Evolutionary conservation across 1,140 invertebrate genomes (phyloP), one percentile per base, ranked within the genome.

Genomic region (Drosophila sucinea): DNA sequence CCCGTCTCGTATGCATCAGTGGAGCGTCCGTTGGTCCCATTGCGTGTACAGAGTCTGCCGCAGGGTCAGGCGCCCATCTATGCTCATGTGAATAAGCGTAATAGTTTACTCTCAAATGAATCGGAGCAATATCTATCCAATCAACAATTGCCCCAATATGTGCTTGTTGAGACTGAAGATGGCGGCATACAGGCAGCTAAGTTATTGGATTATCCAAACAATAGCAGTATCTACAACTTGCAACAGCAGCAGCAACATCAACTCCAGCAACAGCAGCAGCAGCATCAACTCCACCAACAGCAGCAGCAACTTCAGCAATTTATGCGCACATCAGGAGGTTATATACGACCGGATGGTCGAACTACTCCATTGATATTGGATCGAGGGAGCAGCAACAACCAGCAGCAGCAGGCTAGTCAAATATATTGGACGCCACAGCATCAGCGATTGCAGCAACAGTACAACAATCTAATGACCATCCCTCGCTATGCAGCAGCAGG

Each of bases 1-100:
- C 91, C 91, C 3, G 86, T 92, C 3, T 92, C 91, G 1, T 92
- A 91, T 60, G 84, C 87, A 0, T 92, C 91, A 8, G 85, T 92
- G 8, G 87, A 90, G 54, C 60, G 80, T 6, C 89, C 87, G 3
- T 81, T 92, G 61, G 87, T 92, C 5, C 91, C 90, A 4, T 66
- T 78, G 30, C 78, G 91, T 0, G 81, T 91, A n/a, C 90, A 91
- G 47, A 92, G 91, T 29, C 44, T 92, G n/a, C 86, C 86, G 17
- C 55, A 64, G 47, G 17, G 77, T 57, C 41, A 67, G 54, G 6
- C 85, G 11, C 91, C 91, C 29, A 90, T 91, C 41, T 91, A 91
- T 73, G 90, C 91, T 25, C 89, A 91, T 25, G 87, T 92, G 2
- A 83, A 90, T 8, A 92, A 92, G 41, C 80, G 90, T 23, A 79